Percentiles rank a stretch among this genome's conserved stretches.
Evolutionary conservation across 2,113 vertebrate species (phyloP).

Genomic region (Ophiodon elongatus): DNA sequence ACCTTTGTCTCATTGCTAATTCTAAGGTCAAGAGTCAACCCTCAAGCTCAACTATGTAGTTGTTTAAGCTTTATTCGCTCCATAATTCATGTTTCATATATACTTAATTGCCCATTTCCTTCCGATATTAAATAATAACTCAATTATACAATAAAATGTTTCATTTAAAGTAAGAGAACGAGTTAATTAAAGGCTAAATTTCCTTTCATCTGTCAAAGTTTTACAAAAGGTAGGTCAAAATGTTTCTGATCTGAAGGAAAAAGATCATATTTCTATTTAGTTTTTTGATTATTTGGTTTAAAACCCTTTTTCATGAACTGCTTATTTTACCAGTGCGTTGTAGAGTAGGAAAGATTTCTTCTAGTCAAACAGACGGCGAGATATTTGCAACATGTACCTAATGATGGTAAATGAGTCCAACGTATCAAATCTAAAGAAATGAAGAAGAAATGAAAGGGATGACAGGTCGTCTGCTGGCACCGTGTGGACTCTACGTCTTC

Average conservation of each 20-base stretch:
- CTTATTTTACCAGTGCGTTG: neutral
- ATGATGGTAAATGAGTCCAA: neutral
- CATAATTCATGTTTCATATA: neutral
- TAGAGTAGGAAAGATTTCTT: neutral
- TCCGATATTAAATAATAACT: too few species aligned
- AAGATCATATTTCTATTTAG: neutral
- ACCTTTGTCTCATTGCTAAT: neutral
- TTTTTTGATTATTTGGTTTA: neutral
- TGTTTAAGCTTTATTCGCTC: neutral
- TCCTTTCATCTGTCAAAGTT: neutral
- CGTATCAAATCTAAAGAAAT: neutral
- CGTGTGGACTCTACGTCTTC: neutral
- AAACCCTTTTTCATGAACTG: neutral
- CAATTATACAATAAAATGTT: too few species aligned
- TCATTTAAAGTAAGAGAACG: neutral
- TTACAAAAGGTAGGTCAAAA: neutral
- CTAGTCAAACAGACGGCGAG: too few species aligned
- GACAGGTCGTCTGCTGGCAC: neutral
- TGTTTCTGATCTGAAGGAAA: neutral
- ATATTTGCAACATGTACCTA: neutral
- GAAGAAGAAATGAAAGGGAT: neutral
- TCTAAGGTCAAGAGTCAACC: neutral
- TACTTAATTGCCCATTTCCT: neutral
- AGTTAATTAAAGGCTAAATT: neutral
- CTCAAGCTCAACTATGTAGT: neutral